Percentiles rank a stretch among this genome's conserved stretches.
Evolutionary conservation across 2,113 vertebrate genomes (phyloP).

Genomic region (Parus major): DNA sequence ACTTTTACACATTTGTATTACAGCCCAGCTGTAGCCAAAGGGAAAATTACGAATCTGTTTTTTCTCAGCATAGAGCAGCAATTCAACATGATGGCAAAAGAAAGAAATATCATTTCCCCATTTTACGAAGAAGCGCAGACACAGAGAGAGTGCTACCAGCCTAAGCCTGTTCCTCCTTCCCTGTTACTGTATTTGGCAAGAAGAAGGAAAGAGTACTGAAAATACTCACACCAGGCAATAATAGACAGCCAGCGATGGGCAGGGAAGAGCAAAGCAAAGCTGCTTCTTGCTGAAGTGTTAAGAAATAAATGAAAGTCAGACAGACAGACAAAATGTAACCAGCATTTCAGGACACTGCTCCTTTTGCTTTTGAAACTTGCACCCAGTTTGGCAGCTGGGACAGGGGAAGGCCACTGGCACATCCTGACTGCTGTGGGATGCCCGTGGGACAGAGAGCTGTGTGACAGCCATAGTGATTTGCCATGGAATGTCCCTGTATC

Average conservation of each 20-base stretch:
- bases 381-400: background rate
- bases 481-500: background rate
- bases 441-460: rapidly evolving
- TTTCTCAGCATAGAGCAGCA: background rate
- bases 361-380: background rate
- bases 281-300: background rate
- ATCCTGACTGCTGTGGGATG: background rate
- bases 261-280: conserved; percentile 17
- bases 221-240: conserved; percentile 12
- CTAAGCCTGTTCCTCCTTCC: background rate
- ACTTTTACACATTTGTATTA: background rate
- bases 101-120: background rate
- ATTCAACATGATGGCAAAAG: background rate
- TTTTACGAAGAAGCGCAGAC: background rate
- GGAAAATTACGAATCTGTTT: background rate
- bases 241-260: background rate
- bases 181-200: background rate
- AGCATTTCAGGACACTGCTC: background rate
- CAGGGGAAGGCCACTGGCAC: background rate
- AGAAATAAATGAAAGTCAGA: background rate
- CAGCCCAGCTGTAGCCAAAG: background rate
- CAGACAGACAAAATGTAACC: background rate
- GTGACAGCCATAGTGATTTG: background rate
- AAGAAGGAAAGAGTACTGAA: background rate
- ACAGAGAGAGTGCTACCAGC: background rate